A percentile compares a stretch with the other conserved stretches of the same genome.
Conservation (phyloP, 2,888 invertebrate species). For the Scaptomyza tumidula region DNA sequence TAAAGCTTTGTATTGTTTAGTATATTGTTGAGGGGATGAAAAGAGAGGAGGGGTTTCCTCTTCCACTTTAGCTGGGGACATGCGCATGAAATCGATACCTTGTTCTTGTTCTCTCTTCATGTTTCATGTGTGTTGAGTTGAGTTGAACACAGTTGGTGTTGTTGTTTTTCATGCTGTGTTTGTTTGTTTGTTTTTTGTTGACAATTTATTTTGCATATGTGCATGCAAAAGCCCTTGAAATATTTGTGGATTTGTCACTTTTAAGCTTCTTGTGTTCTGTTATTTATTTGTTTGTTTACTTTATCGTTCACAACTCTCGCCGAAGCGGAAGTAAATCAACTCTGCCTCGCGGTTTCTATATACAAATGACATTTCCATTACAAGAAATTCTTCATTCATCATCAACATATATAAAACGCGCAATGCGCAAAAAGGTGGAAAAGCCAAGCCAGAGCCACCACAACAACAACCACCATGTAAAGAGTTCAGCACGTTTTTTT, state of each 20-base stretch:
- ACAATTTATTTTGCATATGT: conserved; percentile 64
- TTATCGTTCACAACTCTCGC: background rate
- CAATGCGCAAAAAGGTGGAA: conserved; percentile 77
- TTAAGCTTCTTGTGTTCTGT: conserved; percentile 14
- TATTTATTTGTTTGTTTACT: background rate
- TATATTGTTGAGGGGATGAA: background rate
- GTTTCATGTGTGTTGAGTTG: conserved; percentile 25
- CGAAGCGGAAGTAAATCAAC: conserved; percentile 49
- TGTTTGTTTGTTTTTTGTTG: conserved; percentile 21
- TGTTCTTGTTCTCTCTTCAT: conserved; percentile 21
- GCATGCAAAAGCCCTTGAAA: conserved; percentile 62
- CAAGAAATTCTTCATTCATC: conserved; percentile 10
- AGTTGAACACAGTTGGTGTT: conserved; percentile 24
- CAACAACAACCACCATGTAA: background rate
- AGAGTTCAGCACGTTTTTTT: conserved; percentile 22
- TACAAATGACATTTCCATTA: conserved; percentile 11
- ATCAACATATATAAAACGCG: conserved; percentile 56
- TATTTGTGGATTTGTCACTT: conserved; percentile 17
- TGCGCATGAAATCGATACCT: conserved; percentile 73
- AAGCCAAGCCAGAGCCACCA: conserved; percentile 18
- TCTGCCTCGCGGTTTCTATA: background rate
- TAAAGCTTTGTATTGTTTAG: conserved; percentile 24
- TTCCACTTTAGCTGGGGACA: conserved; percentile 41
- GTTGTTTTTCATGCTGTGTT: conserved; percentile 12
- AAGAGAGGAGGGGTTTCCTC: conserved; percentile 18